Conservation (phyloP, 2,113 vertebrate species). For the Hylia prasina region DNA sequence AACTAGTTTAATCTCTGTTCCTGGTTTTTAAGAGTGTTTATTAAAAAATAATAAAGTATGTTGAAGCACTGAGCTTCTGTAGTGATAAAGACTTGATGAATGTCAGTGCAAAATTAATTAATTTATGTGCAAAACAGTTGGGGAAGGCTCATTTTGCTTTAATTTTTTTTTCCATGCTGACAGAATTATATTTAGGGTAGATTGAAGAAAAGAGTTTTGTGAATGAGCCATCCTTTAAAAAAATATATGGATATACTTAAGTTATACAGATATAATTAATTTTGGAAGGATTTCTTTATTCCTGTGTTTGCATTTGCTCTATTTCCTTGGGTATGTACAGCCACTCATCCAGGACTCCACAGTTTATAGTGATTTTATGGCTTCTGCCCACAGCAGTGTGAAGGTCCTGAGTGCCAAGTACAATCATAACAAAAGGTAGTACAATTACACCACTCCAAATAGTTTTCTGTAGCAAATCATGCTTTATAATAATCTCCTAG, state of each 20-base stretch:
- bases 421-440: constrained; percentile 73
- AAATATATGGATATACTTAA: neutral
- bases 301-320: constrained; percentile 65
- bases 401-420: constrained; percentile 79
- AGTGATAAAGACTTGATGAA: neutral
- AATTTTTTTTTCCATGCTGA: neutral
- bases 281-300: constrained; percentile 69
- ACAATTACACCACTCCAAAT: constrained; percentile 81
- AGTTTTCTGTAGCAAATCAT: constrained; percentile 85
- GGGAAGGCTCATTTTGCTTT: neutral
- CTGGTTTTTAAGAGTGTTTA: neutral
- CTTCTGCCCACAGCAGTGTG: constrained; percentile 77
- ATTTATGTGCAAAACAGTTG: neutral
- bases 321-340: constrained; percentile 71
- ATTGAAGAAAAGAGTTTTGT: neutral
- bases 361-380: constrained; percentile 77
- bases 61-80: neutral
- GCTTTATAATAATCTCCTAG: constrained; percentile 77
- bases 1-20: neutral
- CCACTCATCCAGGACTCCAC: constrained; percentile 72
- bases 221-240: neutral
- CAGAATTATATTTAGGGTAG: neutral
- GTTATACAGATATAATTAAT: constrained; percentile 66
- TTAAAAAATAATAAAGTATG: neutral
- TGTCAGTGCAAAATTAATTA: neutral